phyloP scores from a whole-genome alignment of 2,888 invertebrate species.

The Cremastobaeus sp. region DNA sequence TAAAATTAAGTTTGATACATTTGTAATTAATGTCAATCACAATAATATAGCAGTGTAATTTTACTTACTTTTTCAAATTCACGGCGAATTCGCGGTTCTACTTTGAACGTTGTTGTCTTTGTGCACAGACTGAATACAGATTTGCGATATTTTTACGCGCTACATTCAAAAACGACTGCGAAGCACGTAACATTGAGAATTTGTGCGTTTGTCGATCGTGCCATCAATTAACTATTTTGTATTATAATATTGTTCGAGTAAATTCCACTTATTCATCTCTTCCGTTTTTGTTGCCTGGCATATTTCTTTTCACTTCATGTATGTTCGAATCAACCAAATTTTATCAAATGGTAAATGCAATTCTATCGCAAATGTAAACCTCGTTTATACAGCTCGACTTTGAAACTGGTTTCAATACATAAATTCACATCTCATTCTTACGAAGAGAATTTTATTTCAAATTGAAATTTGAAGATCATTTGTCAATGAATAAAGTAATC shows the following conservation, averaged over 20 bases:
- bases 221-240: conserved; percentile 57
- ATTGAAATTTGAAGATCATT: no score
- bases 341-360: no score
- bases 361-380: no score
- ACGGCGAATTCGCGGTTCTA: conserved; percentile 50
- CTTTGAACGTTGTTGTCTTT: conserved; percentile 54
- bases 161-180: conserved; percentile 43
- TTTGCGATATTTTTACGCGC: conserved; percentile 55
- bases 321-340: no score
- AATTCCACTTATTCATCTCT: conserved; percentile 27
- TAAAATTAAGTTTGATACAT: conserved; percentile 52
- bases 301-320: no score
- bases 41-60: conserved; percentile 22
- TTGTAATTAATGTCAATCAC: conserved; percentile 40
- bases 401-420: no score
- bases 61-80: conserved; percentile 25
- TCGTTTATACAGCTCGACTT: no score
- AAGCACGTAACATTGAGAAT: conserved; percentile 42
- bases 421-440: no score
- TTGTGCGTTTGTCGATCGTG: conserved; percentile 56
- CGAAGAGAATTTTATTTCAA: no score
- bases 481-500: no score
- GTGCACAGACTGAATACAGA: conserved; percentile 56
- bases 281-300: conserved; percentile 27
- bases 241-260: conserved; percentile 41